Conservation (phyloP, 1,140 invertebrate species). For the Brachionus manjavacas region DNA sequence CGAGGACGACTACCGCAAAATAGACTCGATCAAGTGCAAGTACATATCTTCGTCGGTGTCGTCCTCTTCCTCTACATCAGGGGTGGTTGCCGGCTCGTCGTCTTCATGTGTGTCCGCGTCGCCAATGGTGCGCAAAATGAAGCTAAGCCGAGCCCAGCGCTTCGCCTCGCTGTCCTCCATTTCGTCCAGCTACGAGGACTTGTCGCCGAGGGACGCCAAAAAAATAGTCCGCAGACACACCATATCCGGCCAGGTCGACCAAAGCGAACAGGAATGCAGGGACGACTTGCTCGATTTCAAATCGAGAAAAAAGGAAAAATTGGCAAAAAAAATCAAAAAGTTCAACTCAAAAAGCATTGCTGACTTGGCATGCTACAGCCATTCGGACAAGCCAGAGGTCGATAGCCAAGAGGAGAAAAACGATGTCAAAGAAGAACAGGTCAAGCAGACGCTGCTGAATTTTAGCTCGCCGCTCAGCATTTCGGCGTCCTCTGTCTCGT, state of each 20-base stretch:
- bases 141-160: neutral
- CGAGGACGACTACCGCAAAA: constrained; percentile 11
- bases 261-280: neutral
- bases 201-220: neutral
- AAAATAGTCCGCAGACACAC: constrained; percentile 24
- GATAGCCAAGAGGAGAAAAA: neutral
- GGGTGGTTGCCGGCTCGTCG: neutral
- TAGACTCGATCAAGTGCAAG: neutral
- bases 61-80: neutral
- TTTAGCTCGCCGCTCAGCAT: constrained; percentile 18
- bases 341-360: constrained; percentile 21
- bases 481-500: constrained; percentile 10
- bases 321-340: neutral
- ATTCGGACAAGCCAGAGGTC: neutral
- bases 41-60: neutral
- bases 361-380: neutral
- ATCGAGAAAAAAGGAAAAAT: neutral
- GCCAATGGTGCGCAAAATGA: neutral
- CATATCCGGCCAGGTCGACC: neutral
- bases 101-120: constrained; percentile 16
- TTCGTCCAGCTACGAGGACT: neutral
- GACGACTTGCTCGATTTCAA: neutral
- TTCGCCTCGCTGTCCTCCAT: neutral
- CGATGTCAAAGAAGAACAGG: neutral
- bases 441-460: neutral